Evolutionary conservation across 1,140 invertebrate species (phyloP).

Genomic region (Phenacoccus solenopsis): DNA sequence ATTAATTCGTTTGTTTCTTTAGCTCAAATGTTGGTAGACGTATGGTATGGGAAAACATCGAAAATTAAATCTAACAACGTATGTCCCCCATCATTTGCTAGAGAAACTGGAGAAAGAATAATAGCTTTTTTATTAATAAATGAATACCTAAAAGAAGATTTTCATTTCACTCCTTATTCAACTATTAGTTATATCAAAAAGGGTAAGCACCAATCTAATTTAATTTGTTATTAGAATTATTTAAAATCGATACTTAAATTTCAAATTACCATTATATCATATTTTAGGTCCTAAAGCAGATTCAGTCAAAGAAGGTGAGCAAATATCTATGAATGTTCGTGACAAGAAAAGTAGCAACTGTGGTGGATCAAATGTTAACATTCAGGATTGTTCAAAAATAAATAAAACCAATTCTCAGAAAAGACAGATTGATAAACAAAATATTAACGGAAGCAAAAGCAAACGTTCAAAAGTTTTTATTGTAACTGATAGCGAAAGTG

Average conservation of each 20-base stretch:
- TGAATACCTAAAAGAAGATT: slow-evolving; percentile 73
- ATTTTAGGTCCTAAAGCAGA: background rate
- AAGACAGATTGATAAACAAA: background rate
- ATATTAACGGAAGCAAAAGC: background rate
- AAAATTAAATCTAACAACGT: slow-evolving; percentile 45
- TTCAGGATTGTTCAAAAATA: too few relatives aligned
- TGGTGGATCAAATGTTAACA: too few relatives aligned
- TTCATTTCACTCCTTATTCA: slow-evolving; percentile 57
- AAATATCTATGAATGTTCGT: background rate
- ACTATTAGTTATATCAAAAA: slow-evolving; percentile 27
- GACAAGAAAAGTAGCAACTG: background rate
- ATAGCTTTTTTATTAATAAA: slow-evolving; percentile 54
- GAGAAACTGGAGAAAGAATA: slow-evolving; percentile 53
- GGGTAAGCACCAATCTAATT: slow-evolving; percentile 14
- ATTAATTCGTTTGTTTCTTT: too few relatives aligned
- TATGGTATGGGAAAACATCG: slow-evolving; percentile 61
- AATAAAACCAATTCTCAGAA: background rate
- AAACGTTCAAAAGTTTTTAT: background rate
- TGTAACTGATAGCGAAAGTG: background rate
- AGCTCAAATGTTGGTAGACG: slow-evolving; percentile 62
- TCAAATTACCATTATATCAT: background rate
- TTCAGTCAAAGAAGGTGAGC: background rate
- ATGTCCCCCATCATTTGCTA: slow-evolving; percentile 42
- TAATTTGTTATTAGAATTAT: background rate
- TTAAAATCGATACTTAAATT: background rate